Conservation (phyloP, 2,113 vertebrate species). For the Apodemus speciosus region DNA sequence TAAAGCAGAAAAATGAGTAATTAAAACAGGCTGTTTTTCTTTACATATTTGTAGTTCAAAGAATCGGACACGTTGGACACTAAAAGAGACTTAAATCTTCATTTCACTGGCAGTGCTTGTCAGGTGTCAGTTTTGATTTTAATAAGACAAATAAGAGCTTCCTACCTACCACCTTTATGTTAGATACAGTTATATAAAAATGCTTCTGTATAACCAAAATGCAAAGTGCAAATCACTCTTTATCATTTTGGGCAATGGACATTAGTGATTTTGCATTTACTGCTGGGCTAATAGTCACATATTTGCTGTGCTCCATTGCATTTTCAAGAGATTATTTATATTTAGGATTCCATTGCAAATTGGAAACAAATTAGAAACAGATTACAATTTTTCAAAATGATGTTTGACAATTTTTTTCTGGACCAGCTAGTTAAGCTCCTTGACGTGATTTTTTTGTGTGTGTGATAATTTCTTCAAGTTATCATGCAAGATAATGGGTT, state of each 20-base stretch:
- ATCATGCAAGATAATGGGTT: no score
- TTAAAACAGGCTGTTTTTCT: neutral
- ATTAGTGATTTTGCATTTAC: neutral
- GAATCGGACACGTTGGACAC: neutral
- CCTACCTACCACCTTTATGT: neutral
- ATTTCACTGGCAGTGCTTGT: neutral
- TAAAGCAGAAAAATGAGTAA: conserved; percentile 39
- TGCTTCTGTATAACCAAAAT: neutral
- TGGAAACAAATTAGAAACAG: neutral
- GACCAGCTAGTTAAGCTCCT: neutral
- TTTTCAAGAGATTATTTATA: neutral
- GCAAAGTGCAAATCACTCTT: accelerated
- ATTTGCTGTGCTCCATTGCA: neutral
- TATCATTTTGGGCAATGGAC: neutral
- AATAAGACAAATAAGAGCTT: neutral
- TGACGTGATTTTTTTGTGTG: neutral
- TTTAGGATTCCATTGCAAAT: neutral
- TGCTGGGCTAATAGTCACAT: neutral
- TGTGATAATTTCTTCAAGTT: neutral
- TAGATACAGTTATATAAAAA: neutral
- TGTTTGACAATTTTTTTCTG: neutral
- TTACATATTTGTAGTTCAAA: neutral
- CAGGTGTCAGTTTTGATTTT: conserved; percentile 24
- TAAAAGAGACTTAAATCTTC: neutral
- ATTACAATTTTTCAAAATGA: neutral